Evolutionary conservation across 2,113 vertebrate genomes (phyloP).

Genomic region (Strix aluco): DNA sequence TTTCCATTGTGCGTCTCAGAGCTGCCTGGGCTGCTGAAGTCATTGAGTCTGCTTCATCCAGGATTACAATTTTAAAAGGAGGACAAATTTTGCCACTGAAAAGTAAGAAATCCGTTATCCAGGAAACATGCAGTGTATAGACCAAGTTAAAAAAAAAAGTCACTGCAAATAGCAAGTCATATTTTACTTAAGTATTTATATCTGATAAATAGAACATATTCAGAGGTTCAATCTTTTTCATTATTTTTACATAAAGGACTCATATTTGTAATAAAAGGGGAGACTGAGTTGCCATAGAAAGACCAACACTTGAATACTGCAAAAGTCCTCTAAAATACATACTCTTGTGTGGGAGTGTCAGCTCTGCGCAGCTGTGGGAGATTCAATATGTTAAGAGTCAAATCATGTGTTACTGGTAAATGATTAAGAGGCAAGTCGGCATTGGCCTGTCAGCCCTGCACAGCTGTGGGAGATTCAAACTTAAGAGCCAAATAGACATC

Average conservation of each 20-base stretch:
- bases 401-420: no score
- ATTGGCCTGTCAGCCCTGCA: no score
- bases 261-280: neutral
- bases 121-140: neutral
- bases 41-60: conserved; percentile 99
- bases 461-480: no score
- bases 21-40: conserved; percentile 93
- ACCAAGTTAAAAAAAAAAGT: neutral
- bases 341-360: no score
- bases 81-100: conserved; percentile 91
- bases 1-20: conserved; percentile 97
- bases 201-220: neutral
- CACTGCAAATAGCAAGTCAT: neutral
- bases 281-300: neutral
- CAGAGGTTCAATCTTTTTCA: neutral
- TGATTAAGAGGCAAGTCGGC: no score
- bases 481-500: no score
- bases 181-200: neutral
- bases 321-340: neutral
- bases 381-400: no score
- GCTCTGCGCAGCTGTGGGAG: no score
- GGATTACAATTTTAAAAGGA: conserved; percentile 96
- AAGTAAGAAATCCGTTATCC: neutral
- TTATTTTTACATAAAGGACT: neutral
- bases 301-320: neutral